Percentiles rank a stretch among this genome's conserved stretches.
Evolutionary conservation across 2,797 vertebrate species (phyloP).

Genomic region (Coendou prehensilis): DNA sequence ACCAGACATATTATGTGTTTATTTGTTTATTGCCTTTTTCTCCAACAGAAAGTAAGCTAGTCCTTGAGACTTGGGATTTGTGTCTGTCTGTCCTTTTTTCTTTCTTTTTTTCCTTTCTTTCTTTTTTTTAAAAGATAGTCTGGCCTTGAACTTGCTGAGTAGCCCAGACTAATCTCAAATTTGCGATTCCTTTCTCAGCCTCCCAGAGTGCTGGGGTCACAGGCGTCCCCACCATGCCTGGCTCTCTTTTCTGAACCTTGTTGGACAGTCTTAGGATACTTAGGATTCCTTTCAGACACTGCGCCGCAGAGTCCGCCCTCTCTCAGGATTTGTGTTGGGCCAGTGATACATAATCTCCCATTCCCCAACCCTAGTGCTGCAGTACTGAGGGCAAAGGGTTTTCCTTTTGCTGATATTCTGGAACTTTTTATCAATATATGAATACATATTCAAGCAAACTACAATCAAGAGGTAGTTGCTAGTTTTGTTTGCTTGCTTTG

Average conservation of each 20-base stretch:
- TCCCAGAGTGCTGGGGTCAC: neutral
- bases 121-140: neutral
- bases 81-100: neutral
- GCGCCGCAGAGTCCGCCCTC: neutral
- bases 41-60: neutral
- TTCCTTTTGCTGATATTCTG: slow-evolving; percentile 46
- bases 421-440: neutral
- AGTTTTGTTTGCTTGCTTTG: neutral
- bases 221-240: neutral
- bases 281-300: slow-evolving; percentile 8
- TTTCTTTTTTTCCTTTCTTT: neutral
- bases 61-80: neutral
- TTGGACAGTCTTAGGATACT: neutral
- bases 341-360: neutral
- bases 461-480: neutral
- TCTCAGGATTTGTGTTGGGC: neutral
- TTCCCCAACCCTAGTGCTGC: neutral
- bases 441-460: neutral
- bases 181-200: neutral
- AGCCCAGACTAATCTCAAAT: neutral
- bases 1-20: neutral
- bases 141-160: neutral
- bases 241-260: neutral
- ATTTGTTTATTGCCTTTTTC: neutral
- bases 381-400: neutral